Percentiles rank a stretch among this genome's conserved stretches.
Evolutionary conservation across 2,888 invertebrate genomes (phyloP).

Genomic region (Drosophila limbata): DNA sequence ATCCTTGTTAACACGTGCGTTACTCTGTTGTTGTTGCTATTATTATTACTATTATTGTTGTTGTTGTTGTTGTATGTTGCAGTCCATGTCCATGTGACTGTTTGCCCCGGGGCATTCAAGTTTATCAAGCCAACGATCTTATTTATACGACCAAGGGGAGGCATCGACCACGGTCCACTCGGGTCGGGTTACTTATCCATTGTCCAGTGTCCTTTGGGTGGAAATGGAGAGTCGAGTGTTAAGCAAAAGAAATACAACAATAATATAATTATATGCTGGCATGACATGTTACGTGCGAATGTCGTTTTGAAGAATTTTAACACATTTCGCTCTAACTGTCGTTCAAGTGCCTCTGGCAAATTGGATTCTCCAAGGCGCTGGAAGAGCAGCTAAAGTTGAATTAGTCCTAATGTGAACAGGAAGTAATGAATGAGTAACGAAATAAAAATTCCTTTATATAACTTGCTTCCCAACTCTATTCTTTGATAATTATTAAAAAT

Average conservation of each 20-base stretch:
- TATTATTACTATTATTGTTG: no score
- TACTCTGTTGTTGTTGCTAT: slow-evolving; percentile 33
- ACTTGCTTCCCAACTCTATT: neutral
- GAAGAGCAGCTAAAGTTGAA: neutral
- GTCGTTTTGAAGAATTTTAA: slow-evolving; percentile 60
- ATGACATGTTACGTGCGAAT: slow-evolving; percentile 75
- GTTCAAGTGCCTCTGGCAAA: slow-evolving; percentile 1
- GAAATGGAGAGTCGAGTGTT: slow-evolving; percentile 34
- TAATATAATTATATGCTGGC: slow-evolving; percentile 74
- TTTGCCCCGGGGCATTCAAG: slow-evolving; percentile 45
- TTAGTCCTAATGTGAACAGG: neutral
- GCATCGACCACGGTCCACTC: slow-evolving; percentile 23
- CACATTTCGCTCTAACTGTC: slow-evolving; percentile 46
- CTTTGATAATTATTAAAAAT: neutral
- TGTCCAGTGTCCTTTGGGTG: slow-evolving; percentile 8
- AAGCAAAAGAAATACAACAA: slow-evolving; percentile 58
- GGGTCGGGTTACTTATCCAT: slow-evolving; percentile 24
- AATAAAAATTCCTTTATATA: no score
- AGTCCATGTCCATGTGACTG: slow-evolving; percentile 31
- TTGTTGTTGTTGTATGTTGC: slow-evolving; percentile 41
- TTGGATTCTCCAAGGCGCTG: neutral
- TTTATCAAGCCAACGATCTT: slow-evolving; percentile 67
- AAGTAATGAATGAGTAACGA: neutral
- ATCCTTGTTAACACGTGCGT: slow-evolving; percentile 79
- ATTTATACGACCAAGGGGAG: slow-evolving; percentile 43